Percentiles rank a stretch among this genome's conserved stretches.
phyloP scores from a whole-genome alignment of 2,888 invertebrate genomes.

The Cistogaster globosa region DNA sequence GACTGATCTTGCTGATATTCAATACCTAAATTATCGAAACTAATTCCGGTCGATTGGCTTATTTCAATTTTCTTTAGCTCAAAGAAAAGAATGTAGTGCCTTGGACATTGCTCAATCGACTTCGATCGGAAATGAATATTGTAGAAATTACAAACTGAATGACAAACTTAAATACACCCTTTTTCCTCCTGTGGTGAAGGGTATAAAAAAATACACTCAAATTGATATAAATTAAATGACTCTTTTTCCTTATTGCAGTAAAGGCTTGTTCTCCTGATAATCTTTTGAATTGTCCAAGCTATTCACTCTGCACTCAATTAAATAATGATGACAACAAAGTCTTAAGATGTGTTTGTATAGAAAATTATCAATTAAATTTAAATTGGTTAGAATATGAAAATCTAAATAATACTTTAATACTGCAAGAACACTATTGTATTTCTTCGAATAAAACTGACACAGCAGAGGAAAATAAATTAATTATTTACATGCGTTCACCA shows the following conservation, averaged over 20 bases:
- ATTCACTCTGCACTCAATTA: conserved; percentile 43
- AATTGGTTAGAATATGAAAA: conserved; percentile 67
- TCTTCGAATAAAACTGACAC: not conserved
- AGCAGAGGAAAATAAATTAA: conserved; percentile 53
- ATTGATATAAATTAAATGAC: not conserved
- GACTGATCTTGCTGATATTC: too few species aligned
- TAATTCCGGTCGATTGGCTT: too few species aligned
- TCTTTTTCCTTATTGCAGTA: conserved; percentile 26
- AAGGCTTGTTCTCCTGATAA: conserved; percentile 47
- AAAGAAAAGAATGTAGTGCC: too few species aligned
- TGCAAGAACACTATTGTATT: conserved; percentile 40
- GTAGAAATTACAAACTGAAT: too few species aligned
- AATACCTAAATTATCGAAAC: too few species aligned
- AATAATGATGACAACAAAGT: not conserved
- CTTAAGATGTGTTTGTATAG: conserved; percentile 73
- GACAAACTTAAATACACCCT: too few species aligned
- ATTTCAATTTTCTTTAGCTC: too few species aligned
- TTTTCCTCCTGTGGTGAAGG: too few species aligned
- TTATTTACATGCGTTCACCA: conserved; percentile 61
- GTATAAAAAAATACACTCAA: too few species aligned
- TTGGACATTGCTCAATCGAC: too few species aligned
- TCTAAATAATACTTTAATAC: not conserved
- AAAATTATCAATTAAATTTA: conserved; percentile 72
- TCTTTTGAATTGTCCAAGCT: conserved; percentile 37
- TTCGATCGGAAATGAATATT: too few species aligned